These are phyloP conservation scores for Hyposoter dolosus DNA, from an alignment of 2,888 invertebrate species.

Conservation along the genomic window DNA sequence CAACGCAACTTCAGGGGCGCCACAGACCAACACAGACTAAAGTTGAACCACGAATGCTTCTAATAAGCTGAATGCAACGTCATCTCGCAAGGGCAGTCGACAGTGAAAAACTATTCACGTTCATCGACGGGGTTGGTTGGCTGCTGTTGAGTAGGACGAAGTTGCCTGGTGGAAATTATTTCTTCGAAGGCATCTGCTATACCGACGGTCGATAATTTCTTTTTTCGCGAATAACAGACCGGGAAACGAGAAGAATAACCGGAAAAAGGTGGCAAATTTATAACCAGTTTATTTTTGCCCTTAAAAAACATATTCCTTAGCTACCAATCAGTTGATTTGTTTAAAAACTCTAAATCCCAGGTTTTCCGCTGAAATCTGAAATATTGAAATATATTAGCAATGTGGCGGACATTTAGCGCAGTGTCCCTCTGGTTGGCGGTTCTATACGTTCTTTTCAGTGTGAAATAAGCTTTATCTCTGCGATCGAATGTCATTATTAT, in stretches of 20 bases:
- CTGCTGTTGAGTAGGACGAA: neutral
- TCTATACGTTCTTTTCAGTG: neutral
- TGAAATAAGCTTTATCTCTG: neutral
- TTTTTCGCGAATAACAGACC: neutral
- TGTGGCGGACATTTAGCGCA: neutral
- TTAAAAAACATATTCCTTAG: neutral
- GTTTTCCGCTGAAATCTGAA: neutral
- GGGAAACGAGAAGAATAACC: neutral
- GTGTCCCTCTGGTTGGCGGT: neutral
- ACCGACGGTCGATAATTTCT: neutral
- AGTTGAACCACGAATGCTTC: neutral
- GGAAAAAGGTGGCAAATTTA: neutral
- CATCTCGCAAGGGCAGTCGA: conserved; percentile 1
- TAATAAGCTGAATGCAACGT: neutral
- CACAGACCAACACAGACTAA: neutral
- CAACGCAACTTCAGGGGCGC: neutral
- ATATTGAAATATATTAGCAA: too few relatives aligned
- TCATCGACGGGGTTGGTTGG: conserved; percentile 1
- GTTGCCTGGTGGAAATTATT: neutral
- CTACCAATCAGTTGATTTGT: neutral
- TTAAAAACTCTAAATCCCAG: neutral
- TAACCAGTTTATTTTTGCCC: neutral
- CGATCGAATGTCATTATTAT: conserved; percentile 29
- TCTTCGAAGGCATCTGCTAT: neutral
- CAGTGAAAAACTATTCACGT: neutral